Evolutionary conservation across 2,797 vertebrate genomes (phyloP).

Genomic region (Eidolon dupreanum): DNA sequence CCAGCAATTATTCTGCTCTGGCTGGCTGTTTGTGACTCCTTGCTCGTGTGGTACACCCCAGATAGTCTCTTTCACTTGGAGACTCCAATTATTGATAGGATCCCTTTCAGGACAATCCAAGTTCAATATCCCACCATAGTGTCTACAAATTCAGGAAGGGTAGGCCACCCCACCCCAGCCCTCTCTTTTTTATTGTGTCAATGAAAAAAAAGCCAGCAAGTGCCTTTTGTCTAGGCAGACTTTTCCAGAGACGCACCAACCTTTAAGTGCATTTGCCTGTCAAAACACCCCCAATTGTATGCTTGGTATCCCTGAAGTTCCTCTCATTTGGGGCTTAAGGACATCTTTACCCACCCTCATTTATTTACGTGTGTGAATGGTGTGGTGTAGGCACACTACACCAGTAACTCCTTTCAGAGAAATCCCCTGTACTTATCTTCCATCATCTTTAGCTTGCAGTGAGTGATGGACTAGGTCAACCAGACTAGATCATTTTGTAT

Average conservation of each 20-base stretch:
- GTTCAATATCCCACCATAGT: too few species aligned
- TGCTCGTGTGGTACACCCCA: accelerated
- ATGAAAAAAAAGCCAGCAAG: neutral
- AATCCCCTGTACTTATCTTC: neutral
- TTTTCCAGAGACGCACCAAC: neutral
- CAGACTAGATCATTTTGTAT: neutral
- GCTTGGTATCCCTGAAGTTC: neutral
- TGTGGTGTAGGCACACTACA: accelerated
- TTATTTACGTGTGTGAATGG: accelerated
- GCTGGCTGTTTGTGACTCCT: neutral
- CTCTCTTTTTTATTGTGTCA: neutral
- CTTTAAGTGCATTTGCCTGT: neutral
- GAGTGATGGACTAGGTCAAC: neutral
- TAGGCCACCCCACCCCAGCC: accelerated
- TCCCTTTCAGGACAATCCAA: neutral
- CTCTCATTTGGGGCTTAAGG: neutral
- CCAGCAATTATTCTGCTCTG: too few species aligned
- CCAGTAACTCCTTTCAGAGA: neutral
- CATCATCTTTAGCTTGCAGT: neutral
- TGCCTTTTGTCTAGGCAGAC: neutral
- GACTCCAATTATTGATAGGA: neutral
- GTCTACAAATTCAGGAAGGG: neutral
- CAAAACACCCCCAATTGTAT: accelerated
- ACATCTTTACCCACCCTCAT: neutral
- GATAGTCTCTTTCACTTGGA: accelerated